A percentile compares a stretch with the other conserved stretches of the same genome.
Evolutionary conservation across 2,797 vertebrate species (phyloP).

Genomic region (Dicrostonyx torquatus): DNA sequence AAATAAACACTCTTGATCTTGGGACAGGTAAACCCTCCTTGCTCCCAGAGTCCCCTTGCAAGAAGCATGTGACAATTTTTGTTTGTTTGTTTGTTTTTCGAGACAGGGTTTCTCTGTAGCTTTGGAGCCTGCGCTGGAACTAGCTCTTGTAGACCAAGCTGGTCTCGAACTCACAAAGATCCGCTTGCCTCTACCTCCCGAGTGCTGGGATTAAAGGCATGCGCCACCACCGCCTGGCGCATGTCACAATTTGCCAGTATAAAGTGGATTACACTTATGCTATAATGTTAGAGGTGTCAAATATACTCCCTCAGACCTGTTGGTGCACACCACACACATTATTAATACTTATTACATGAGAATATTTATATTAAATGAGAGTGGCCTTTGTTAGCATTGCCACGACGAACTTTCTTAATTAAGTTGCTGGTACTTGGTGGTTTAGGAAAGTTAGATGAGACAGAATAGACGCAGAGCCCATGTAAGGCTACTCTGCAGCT

Average conservation of each 20-base stretch:
- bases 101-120: no score
- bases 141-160: no score
- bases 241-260: background rate
- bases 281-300: background rate
- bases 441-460: background rate
- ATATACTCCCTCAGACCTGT: background rate
- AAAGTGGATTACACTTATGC: conserved; percentile 10
- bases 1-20: background rate
- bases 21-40: background rate
- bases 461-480: background rate
- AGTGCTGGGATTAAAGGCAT: no score
- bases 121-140: no score
- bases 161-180: no score
- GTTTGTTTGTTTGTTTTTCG: no score
- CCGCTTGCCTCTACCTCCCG: no score
- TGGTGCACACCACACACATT: background rate
- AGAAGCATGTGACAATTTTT: background rate
- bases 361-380: background rate
- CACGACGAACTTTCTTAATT: background rate
- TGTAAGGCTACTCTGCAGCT: background rate
- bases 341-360: background rate
- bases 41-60: background rate
- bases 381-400: background rate
- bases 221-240: no score
- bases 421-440: background rate